Base-by-base conservation (phyloP, 2,797 vertebrate genomes). In the Brachyalestes nurse region DNA sequence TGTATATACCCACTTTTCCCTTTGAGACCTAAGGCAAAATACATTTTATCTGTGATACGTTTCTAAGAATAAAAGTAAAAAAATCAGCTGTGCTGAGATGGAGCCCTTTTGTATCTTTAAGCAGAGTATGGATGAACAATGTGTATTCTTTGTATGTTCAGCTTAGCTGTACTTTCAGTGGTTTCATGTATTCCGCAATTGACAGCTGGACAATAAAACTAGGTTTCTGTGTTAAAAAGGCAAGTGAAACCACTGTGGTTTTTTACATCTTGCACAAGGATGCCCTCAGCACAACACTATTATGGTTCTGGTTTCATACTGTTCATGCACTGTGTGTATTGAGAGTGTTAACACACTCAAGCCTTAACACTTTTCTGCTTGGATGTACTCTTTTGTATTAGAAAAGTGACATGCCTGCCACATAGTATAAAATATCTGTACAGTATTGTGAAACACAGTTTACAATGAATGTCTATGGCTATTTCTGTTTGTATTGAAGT, bases 281-380 rank as follows among this genome's bases (percentile, higher is more conserved):
- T 53, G 40, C 21, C 45, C 49, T 14, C 45, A 51, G 58, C 21
- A 38, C 49, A 61, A 62, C 71, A 62, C 71, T 62, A 74, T 69
- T 42, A 28, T 73, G 6, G 51, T 65, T 71, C 17, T 64, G 25
- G 17, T 55, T 80, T 55, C 49, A 72, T n/a, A 47, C 45, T 73
- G 34, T 23, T 57, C 55, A 62, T 58, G 61, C 49, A 72, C 74
- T 64, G 47, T 64, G 47, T 64, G 16, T 49, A 40, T 6, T 62
- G 28, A 64, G 71, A 70, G 38, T 55, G 38, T 67, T 67, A 47
- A 67, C 13, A 1, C 16, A 21, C 8, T 45, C 28, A 9, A 49
- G 66, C 40, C 53, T 38, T 8, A 23, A 23, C 62, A 19, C 85
- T 87, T 89, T 89, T 89, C 23, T 60, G 0, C 51, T 74, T 78